Conservation (phyloP, 1,140 invertebrate genomes). For the Brachionus rotundiformis region DNA sequence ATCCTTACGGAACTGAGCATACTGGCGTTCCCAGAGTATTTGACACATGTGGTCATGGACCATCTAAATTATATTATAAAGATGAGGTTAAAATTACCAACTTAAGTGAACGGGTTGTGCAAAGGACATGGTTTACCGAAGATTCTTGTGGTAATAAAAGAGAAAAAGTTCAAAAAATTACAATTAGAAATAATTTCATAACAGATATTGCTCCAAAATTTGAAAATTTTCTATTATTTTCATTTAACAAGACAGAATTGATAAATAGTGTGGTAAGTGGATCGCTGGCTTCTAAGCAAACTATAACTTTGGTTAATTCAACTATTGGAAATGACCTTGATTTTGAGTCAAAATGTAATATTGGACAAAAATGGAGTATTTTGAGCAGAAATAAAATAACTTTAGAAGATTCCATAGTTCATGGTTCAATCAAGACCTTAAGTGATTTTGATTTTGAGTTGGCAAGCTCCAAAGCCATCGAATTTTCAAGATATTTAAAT, state of each 20-base stretch:
- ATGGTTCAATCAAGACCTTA: neutral
- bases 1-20: slow-evolving; percentile 22
- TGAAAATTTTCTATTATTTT: neutral
- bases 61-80: neutral
- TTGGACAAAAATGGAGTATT: neutral
- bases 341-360: neutral
- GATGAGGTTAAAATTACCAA: neutral
- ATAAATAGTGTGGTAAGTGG: neutral
- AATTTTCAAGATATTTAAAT: slow-evolving; percentile 17
- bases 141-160: slow-evolving; percentile 7
- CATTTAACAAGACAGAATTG: neutral
- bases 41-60: slow-evolving; percentile 30
- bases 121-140: neutral
- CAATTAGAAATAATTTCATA: neutral
- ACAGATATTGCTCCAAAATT: neutral
- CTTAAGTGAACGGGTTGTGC: neutral
- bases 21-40: neutral
- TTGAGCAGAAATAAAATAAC: neutral
- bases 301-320: neutral
- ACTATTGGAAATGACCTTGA: neutral
- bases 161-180: neutral
- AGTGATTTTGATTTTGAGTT: slow-evolving; percentile 14
- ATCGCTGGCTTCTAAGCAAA: neutral
- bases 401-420: neutral
- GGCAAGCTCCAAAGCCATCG: neutral